Evolutionary conservation across 2,113 vertebrate genomes (phyloP).

Genomic region (Thamnaconus septentrionalis): DNA sequence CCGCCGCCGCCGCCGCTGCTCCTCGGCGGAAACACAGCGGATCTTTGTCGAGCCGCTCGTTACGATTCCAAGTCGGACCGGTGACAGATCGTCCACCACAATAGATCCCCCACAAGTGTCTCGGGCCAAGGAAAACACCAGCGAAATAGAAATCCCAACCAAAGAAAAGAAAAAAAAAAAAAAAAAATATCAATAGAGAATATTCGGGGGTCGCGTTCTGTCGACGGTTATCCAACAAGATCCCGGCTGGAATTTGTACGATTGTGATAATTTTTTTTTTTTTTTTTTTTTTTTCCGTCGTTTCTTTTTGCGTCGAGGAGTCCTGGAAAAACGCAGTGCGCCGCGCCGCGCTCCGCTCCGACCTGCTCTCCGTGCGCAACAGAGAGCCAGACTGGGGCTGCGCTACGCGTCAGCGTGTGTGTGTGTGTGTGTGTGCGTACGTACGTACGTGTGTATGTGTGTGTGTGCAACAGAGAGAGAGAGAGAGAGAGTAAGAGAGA

Average conservation of each 20-base stretch:
- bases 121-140: conserved; percentile 51
- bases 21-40: conserved; percentile 36
- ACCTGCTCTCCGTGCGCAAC: conserved; percentile 72
- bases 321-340: conserved; percentile 61
- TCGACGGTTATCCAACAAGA: conserved; percentile 64
- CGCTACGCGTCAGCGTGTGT: conserved; percentile 61
- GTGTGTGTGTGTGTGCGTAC: conserved; percentile 41
- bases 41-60: conserved; percentile 62
- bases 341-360: conserved; percentile 67
- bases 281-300: too few species aligned
- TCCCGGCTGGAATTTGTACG: conserved; percentile 41
- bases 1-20: not conserved
- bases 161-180: too few species aligned
- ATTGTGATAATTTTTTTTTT: not conserved
- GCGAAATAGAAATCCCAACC: conserved; percentile 61
- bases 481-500: not conserved
- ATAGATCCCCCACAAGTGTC: conserved; percentile 72
- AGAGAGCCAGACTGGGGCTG: conserved; percentile 66
- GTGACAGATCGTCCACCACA: conserved; percentile 74
- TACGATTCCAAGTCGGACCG: conserved; percentile 65
- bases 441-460: not conserved
- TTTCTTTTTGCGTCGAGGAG: conserved; percentile 31
- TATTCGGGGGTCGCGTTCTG: conserved; percentile 1
- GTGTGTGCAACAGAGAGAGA: not conserved
- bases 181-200: too few species aligned